A percentile compares a stretch with the other conserved stretches of the same genome.
Conservation (phyloP, 1,140 invertebrate genomes). For the Stegodyphus dumicola region DNA sequence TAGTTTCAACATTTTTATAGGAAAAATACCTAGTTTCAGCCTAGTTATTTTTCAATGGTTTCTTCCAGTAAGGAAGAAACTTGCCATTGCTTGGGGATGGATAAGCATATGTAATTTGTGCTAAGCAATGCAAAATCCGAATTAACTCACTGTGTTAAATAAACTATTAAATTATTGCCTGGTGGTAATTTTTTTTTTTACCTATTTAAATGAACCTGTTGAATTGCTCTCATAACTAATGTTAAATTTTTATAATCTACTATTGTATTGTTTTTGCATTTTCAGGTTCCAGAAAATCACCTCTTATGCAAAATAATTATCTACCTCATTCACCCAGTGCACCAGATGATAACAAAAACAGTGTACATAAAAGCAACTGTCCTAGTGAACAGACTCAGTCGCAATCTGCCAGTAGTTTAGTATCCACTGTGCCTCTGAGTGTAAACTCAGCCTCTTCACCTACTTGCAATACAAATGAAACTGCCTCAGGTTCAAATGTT, state of each 20-base stretch:
- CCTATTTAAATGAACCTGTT: too few species aligned
- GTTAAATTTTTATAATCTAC: background rate
- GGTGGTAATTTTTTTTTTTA: too few species aligned
- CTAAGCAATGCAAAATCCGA: too few species aligned
- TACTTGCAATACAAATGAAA: constrained; percentile 56
- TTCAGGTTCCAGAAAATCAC: constrained; percentile 50
- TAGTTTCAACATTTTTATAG: too few species aligned
- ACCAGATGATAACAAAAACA: constrained; percentile 42
- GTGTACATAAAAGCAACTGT: constrained; percentile 40
- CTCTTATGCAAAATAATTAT: constrained; percentile 59
- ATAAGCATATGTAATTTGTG: too few species aligned
- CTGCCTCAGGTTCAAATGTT: constrained; percentile 39
- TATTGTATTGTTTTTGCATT: background rate
- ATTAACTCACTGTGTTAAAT: too few species aligned
- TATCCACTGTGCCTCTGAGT: constrained; percentile 59
- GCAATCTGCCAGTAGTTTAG: constrained; percentile 57
- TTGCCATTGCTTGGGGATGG: too few species aligned
- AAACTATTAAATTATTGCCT: too few species aligned
- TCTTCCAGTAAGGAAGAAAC: too few species aligned
- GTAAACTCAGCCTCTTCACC: constrained; percentile 39
- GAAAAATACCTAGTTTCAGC: too few species aligned
- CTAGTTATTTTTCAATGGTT: too few species aligned
- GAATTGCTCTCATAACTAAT: background rate
- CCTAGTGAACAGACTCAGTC: constrained; percentile 49
- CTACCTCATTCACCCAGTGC: constrained; percentile 60